phyloP scores from a whole-genome alignment of 1,140 invertebrate species.

The Bombus huntii region DNA sequence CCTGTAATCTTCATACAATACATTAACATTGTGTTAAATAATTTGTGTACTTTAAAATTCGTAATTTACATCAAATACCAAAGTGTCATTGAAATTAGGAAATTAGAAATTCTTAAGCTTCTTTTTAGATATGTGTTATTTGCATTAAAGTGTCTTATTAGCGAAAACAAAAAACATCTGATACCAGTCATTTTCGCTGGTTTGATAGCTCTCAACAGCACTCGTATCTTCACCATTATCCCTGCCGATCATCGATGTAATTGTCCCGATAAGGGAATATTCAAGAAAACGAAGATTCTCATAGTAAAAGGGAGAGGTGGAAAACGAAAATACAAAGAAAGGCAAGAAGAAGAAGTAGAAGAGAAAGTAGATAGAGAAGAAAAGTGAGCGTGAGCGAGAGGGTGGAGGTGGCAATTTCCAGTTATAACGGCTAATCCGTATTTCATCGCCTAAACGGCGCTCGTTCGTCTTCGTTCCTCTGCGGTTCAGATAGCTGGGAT shows the following conservation, averaged over 20 bases:
- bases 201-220: background rate
- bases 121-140: too few relatives aligned
- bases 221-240: background rate
- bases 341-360: conserved; percentile 18
- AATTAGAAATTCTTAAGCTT: too few relatives aligned
- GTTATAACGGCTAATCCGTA: conserved; percentile 83
- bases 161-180: too few relatives aligned
- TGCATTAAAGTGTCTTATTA: too few relatives aligned
- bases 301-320: background rate
- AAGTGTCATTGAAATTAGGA: too few relatives aligned
- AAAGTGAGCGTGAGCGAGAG: background rate
- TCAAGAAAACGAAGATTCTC: conserved; percentile 13
- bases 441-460: conserved; percentile 82
- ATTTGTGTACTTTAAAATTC: too few relatives aligned
- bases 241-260: conserved; percentile 51
- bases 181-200: too few relatives aligned
- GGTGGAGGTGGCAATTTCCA: conserved; percentile 79
- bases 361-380: background rate
- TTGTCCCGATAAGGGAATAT: conserved; percentile 49
- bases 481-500: conserved; percentile 73
- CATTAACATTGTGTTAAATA: too few relatives aligned
- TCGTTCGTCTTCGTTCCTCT: conserved; percentile 80
- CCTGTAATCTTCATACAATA: too few relatives aligned
- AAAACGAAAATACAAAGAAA: background rate
- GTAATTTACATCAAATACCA: too few relatives aligned